Percentiles rank a stretch among this genome's conserved stretches.
Conservation (phyloP, 2,113 vertebrate species). For the Falco punctatus region DNA sequence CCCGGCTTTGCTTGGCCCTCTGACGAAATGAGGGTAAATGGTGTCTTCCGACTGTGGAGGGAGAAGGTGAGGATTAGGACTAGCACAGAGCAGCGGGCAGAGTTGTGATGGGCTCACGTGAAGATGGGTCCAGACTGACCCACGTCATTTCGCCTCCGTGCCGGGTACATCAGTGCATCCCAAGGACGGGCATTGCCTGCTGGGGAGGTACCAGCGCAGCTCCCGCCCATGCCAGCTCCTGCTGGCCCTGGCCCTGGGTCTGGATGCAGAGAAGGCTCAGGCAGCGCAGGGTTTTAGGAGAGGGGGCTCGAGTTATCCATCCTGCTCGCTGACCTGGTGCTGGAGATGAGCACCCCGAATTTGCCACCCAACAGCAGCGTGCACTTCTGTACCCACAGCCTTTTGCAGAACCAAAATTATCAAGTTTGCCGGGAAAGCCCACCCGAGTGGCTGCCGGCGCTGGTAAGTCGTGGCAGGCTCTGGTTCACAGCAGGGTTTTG, state of each 20-base stretch:
- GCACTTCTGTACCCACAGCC: neutral
- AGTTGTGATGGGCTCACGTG: neutral
- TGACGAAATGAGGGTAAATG: neutral
- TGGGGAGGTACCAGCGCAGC: neutral
- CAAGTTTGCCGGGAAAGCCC: neutral
- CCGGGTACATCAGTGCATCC: fast-evolving
- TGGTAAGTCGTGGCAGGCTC: neutral
- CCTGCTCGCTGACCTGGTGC: neutral
- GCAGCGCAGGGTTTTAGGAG: fast-evolving
- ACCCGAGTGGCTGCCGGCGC: neutral
- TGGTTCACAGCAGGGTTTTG: neutral
- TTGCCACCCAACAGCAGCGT: fast-evolving
- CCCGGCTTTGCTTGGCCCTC: neutral
- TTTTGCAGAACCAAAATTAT: fast-evolving
- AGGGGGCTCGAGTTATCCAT: neutral
- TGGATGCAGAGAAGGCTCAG: neutral
- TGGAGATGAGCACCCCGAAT: neutral
- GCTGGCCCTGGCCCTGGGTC: fast-evolving
- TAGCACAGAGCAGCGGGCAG: neutral
- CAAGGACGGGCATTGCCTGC: neutral
- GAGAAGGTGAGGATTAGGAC: neutral
- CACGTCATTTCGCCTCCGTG: fast-evolving
- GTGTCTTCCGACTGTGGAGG: neutral
- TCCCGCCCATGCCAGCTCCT: fast-evolving
- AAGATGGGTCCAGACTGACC: neutral